phyloP scores from a whole-genome alignment of 2,113 vertebrate genomes.

The Henicopernis longicauda region DNA sequence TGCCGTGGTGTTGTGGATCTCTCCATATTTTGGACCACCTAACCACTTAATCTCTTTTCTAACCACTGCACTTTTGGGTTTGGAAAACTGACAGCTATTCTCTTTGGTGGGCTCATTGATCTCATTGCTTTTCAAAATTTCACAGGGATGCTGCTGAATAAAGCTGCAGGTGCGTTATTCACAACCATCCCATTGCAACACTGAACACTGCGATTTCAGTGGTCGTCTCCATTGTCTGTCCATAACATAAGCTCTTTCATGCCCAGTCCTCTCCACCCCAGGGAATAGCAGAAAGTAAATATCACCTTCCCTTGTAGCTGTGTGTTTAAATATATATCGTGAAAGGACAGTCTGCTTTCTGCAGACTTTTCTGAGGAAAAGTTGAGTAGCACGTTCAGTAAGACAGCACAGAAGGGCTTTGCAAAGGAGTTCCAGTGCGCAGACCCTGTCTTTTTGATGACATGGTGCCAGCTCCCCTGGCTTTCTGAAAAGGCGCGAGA shows the following conservation, averaged over 20 bases:
- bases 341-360: neutral
- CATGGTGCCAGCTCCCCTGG: neutral
- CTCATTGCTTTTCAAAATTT: neutral
- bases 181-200: neutral
- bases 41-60: neutral
- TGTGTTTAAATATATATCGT: neutral
- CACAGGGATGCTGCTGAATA: neutral
- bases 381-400: fast-evolving
- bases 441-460: neutral
- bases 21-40: neutral
- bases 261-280: neutral
- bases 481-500: neutral
- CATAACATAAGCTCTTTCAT: neutral
- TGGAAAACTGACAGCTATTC: neutral
- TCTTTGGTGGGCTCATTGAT: neutral
- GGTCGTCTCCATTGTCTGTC: neutral
- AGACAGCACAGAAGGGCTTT: neutral
- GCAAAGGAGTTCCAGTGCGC: neutral
- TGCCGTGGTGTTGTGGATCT: neutral
- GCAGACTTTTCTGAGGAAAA: neutral
- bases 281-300: neutral
- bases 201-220: neutral
- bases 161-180: neutral
- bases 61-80: neutral
- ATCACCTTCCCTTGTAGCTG: neutral